Evolutionary conservation across 1,140 invertebrate species (phyloP).

Genomic region (Drosophila teissieri): DNA sequence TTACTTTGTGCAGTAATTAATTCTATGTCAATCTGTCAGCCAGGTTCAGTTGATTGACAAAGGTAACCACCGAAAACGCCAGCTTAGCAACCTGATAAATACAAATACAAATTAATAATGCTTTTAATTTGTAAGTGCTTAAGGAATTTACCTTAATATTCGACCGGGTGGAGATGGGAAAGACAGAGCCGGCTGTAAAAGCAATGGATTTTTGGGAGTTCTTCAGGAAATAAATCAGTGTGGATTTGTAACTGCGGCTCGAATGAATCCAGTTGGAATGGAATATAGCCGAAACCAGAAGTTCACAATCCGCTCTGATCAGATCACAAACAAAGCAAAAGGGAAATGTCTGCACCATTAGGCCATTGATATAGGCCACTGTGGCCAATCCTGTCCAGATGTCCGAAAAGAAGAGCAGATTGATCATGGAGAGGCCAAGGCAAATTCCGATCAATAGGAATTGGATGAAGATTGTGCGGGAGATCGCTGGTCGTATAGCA

Average conservation of each 20-base stretch:
- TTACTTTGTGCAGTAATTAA: background rate
- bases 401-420: slow-evolving; percentile 48
- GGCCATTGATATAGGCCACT: slow-evolving; percentile 11
- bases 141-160: slow-evolving; percentile 40
- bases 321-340: slow-evolving; percentile 59
- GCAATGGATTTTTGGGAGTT: slow-evolving; percentile 32
- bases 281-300: slow-evolving; percentile 31
- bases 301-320: slow-evolving; percentile 43
- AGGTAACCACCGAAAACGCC: slow-evolving; percentile 56
- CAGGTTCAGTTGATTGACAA: slow-evolving; percentile 55
- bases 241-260: slow-evolving; percentile 25
- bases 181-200: slow-evolving; percentile 55
- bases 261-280: slow-evolving; percentile 48
- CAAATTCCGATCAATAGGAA: slow-evolving; percentile 46
- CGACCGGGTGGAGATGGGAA: slow-evolving; percentile 38
- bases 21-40: slow-evolving; percentile 26
- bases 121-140: background rate
- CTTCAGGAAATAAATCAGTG: slow-evolving; percentile 39
- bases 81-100: slow-evolving; percentile 49
- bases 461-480: slow-evolving; percentile 38
- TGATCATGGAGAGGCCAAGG: slow-evolving; percentile 47
- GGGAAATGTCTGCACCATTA: slow-evolving; percentile 55
- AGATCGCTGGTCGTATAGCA: slow-evolving; percentile 30
- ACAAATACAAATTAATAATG: background rate
- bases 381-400: slow-evolving; percentile 27